Evolutionary conservation across 2,888 invertebrate species (phyloP).

Genomic region (Drosophila mercatorum): DNA sequence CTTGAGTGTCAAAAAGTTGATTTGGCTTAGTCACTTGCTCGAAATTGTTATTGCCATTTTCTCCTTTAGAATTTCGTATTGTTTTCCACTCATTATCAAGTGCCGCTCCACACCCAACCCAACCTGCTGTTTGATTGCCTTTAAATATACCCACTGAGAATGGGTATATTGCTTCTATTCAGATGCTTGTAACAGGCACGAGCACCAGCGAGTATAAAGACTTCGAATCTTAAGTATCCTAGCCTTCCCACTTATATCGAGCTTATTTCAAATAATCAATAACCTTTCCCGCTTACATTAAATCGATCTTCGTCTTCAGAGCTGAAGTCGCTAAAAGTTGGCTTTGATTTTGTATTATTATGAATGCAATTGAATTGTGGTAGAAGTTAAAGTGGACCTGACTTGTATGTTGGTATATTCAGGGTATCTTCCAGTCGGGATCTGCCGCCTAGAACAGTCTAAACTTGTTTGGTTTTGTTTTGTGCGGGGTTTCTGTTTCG

Average conservation of each 20-base stretch:
- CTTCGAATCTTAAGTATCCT: too few relatives aligned
- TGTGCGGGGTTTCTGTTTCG: neutral
- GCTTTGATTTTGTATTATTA: too few relatives aligned
- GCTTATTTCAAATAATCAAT: too few relatives aligned
- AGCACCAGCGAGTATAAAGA: neutral
- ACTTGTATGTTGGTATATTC: neutral
- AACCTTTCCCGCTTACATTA: too few relatives aligned
- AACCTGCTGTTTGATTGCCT: neutral
- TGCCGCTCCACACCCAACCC: constrained; percentile 13
- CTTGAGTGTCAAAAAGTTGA: constrained; percentile 16
- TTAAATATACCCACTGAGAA: neutral
- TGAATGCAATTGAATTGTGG: neutral
- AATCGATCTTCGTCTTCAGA: too few relatives aligned
- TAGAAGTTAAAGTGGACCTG: neutral
- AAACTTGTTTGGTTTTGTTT: neutral
- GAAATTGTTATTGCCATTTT: constrained; percentile 24
- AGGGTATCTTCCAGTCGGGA: neutral
- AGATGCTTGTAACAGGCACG: neutral
- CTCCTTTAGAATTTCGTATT: constrained; percentile 17
- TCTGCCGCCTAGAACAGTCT: neutral
- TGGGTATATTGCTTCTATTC: neutral
- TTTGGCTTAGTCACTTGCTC: constrained; percentile 39
- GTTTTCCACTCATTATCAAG: constrained; percentile 16
- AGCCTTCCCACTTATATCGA: too few relatives aligned
- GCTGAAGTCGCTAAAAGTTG: too few relatives aligned